A percentile compares a stretch with the other conserved stretches of the same genome.
These are phyloP conservation scores for Himantopus leucocephalus DNA, from an alignment of 2,113 vertebrate genomes.

Conservation along the genomic window DNA sequence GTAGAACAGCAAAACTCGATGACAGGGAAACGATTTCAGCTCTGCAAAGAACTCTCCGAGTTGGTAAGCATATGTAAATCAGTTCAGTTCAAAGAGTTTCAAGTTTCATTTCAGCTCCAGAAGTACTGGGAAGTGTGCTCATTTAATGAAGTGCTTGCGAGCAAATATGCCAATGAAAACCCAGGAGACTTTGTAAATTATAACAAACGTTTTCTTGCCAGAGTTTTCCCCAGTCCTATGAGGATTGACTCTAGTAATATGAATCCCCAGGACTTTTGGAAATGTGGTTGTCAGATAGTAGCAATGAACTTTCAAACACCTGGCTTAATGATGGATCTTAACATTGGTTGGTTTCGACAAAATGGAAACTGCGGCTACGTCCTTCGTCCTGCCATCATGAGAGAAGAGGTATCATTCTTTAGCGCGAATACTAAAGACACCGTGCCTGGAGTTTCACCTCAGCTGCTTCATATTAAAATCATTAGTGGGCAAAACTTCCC, in stretches of 20 bases:
- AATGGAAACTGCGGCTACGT: conserved; percentile 97
- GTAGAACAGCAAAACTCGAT: conserved; percentile 78
- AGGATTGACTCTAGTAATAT: conserved; percentile 98
- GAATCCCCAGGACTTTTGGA: conserved; percentile 99
- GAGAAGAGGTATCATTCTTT: conserved; percentile 96
- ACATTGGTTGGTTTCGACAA: conserved; percentile 96
- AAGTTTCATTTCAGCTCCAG: conserved; percentile 90
- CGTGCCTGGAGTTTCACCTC: conserved; percentile 94
- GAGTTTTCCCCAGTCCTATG: conserved; percentile 96
- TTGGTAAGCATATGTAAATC: conserved; percentile 95
- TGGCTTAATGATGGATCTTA: conserved; percentile 98
- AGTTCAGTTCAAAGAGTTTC: conserved; percentile 93
- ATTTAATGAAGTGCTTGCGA: conserved; percentile 94
- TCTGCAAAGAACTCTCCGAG: conserved; percentile 94
- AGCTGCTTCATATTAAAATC: conserved; percentile 96
- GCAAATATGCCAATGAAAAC: conserved; percentile 88
- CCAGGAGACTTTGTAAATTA: conserved; percentile 98
- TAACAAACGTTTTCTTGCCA: conserved; percentile 92
- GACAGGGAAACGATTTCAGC: conserved; percentile 85
- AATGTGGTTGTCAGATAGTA: conserved; percentile 97
- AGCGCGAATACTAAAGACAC: conserved; percentile 97
- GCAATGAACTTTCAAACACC: conserved; percentile 99
- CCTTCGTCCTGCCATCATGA: conserved; percentile 94
- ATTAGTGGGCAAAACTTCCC: conserved; percentile 98
- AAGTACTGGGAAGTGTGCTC: conserved; percentile 98